Conservation (phyloP, 2,888 invertebrate genomes). For the Agriotes lineatus region DNA sequence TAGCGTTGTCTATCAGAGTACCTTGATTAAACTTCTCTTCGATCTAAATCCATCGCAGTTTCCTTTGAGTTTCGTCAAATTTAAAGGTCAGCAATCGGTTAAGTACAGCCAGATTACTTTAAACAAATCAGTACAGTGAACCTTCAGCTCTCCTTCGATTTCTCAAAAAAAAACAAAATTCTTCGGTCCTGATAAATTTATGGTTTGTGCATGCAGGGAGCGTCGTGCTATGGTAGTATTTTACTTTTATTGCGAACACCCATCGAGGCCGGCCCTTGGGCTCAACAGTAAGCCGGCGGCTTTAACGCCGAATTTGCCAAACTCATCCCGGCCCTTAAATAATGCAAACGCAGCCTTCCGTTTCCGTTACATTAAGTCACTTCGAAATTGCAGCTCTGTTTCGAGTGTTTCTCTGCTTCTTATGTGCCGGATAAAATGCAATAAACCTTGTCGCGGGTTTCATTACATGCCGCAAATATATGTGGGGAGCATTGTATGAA, state of each 20-base stretch:
- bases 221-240: background rate
- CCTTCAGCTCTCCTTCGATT: no score
- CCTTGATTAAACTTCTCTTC: no score
- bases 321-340: slow-evolving; percentile 21
- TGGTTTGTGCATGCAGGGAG: slow-evolving; percentile 8
- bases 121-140: no score
- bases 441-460: slow-evolving; percentile 25
- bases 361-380: background rate
- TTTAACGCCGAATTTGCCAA: slow-evolving; percentile 24
- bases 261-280: background rate
- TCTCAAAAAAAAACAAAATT: no score
- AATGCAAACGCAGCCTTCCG: slow-evolving; percentile 20
- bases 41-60: no score
- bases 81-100: no score
- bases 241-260: background rate
- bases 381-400: slow-evolving; percentile 2
- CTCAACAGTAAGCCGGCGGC: slow-evolving; percentile 1
- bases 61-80: no score
- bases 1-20: no score
- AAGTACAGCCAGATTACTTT: no score
- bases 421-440: slow-evolving; percentile 17
- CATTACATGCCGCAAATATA: slow-evolving; percentile 28
- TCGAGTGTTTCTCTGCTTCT: background rate
- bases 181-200: no score
- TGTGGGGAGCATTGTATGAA: slow-evolving; percentile 31